Evolutionary conservation across 2,888 invertebrate species (phyloP).

Genomic region (Eupithecia insigniata): DNA sequence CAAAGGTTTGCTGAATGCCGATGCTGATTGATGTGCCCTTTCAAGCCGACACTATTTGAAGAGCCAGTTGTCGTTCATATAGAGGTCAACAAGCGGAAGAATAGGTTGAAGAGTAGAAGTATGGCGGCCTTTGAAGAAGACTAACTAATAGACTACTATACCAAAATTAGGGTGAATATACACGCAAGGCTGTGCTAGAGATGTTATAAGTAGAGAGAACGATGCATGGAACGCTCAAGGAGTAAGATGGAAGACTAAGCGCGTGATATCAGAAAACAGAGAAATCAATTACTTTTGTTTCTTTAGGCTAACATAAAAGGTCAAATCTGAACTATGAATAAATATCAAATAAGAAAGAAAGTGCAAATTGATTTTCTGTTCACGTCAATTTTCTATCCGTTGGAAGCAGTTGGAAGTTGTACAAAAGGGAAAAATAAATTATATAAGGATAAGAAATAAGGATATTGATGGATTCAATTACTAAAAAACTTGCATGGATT

Average conservation of each 20-base stretch:
- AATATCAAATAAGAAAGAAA: too few relatives aligned
- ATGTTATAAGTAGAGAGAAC: neutral
- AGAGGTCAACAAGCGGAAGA: neutral
- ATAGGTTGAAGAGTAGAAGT: neutral
- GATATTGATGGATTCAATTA: neutral
- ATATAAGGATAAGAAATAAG: neutral
- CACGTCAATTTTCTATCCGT: too few relatives aligned
- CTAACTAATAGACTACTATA: neutral
- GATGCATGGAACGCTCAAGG: neutral
- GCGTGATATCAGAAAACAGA: neutral
- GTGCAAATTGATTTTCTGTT: too few relatives aligned
- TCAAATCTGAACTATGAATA: too few relatives aligned
- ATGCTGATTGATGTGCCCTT: slow-evolving; percentile 14
- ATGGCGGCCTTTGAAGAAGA: neutral
- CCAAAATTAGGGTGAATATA: neutral
- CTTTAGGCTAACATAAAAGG: too few relatives aligned
- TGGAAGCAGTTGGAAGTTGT: too few relatives aligned
- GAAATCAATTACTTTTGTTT: too few relatives aligned
- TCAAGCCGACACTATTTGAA: slow-evolving; percentile 11
- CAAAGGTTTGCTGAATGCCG: slow-evolving; percentile 14
- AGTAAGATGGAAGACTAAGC: neutral
- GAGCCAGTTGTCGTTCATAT: neutral
- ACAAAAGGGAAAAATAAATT: neutral
- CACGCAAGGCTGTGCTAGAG: neutral
- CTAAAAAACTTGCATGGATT: neutral